phyloP scores from a whole-genome alignment of 2,888 invertebrate species.

The Plebejus argus region DNA sequence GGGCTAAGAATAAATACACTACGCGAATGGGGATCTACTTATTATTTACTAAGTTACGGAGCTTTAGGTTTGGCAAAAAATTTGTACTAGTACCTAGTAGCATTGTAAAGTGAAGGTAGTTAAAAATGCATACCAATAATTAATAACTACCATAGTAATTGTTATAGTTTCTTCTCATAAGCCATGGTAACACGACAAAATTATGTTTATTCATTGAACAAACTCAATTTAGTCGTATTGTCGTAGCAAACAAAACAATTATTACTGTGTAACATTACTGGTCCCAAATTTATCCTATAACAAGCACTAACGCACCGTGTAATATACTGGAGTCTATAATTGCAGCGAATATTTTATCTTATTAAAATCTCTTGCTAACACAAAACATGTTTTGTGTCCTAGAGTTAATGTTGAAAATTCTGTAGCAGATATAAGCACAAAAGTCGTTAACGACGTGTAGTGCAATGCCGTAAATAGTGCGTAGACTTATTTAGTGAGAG shows the following conservation, averaged over 20 bases:
- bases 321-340: constrained; percentile 13
- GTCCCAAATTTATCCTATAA: not conserved
- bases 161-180: too few relatives aligned
- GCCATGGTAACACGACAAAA: not conserved
- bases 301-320: not conserved
- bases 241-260: not conserved
- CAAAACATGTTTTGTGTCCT: not conserved
- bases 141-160: too few relatives aligned
- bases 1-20: too few relatives aligned
- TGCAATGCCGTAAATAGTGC: constrained; percentile 1
- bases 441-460: not conserved
- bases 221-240: not conserved
- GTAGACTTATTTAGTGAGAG: constrained; percentile 15
- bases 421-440: not conserved
- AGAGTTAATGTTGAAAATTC: not conserved
- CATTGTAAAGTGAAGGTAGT: too few relatives aligned
- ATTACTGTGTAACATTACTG: not conserved
- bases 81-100: too few relatives aligned
- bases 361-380: not conserved
- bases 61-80: too few relatives aligned
- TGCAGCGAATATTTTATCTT: constrained; percentile 21
- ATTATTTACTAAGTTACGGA: too few relatives aligned
- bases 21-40: too few relatives aligned
- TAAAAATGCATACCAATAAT: too few relatives aligned
- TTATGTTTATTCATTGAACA: not conserved